Evolutionary conservation across 1,140 invertebrate genomes (phyloP).

Genomic region (Lanistes nyassanus): DNA sequence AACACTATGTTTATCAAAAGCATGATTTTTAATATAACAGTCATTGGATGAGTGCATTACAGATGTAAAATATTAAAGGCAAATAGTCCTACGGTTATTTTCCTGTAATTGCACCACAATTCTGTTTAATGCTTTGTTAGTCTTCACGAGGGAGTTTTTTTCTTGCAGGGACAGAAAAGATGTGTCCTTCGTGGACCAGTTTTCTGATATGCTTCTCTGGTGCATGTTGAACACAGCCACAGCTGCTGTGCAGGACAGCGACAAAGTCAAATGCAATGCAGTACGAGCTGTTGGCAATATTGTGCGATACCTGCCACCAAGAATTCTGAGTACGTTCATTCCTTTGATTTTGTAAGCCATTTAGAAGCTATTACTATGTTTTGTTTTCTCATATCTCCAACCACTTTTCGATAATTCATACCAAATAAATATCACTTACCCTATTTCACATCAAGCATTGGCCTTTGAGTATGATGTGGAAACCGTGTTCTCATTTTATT

Average conservation of each 20-base stretch:
- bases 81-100: background rate
- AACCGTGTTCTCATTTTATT: too few species aligned
- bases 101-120: background rate
- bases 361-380: background rate
- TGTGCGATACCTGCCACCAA: conserved; percentile 73
- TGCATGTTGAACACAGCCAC: conserved; percentile 77
- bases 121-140: background rate
- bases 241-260: conserved; percentile 76
- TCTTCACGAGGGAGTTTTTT: background rate
- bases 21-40: background rate
- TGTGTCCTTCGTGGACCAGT: conserved; percentile 71
- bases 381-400: background rate
- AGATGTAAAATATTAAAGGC: background rate
- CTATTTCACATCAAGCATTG: too few species aligned
- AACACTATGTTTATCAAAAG: background rate
- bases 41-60: background rate
- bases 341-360: background rate
- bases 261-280: conserved; percentile 80
- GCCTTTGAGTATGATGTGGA: too few species aligned
- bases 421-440: too few species aligned
- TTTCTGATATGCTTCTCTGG: conserved; percentile 76
- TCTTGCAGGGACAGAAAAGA: conserved; percentile 49
- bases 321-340: conserved; percentile 66
- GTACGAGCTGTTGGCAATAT: conserved; percentile 84
- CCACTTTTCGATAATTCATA: background rate